phyloP scores from a whole-genome alignment of 2,888 invertebrate genomes.

The Scaptodrosophila latifasciaeformis region DNA sequence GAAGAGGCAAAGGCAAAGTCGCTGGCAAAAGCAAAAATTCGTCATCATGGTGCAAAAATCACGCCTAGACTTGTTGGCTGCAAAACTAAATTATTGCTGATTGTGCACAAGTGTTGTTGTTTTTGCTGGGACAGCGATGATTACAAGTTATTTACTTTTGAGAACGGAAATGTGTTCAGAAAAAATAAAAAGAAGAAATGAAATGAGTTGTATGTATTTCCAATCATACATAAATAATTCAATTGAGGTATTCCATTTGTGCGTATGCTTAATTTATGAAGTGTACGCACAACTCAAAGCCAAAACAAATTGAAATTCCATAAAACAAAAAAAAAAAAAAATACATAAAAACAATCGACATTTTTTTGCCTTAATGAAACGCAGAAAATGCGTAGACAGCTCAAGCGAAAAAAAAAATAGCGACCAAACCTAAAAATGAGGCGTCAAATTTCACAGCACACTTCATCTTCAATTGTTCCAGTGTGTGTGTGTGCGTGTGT shows the following conservation, averaged over 20 bases:
- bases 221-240: neutral
- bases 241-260: neutral
- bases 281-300: neutral
- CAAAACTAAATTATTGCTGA: constrained; percentile 50
- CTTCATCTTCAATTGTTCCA: neutral
- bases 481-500: no score
- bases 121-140: constrained; percentile 12
- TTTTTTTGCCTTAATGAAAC: neutral
- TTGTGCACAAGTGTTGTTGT: constrained; percentile 32
- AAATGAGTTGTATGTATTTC: neutral
- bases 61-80: constrained; percentile 54
- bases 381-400: neutral
- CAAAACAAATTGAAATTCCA: neutral
- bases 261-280: neutral
- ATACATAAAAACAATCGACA: no score
- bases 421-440: neutral
- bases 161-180: neutral
- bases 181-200: neutral
- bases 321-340: neutral
- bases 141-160: constrained; percentile 1
- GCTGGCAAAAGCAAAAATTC: constrained; percentile 2
- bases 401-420: neutral
- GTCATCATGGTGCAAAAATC: constrained; percentile 35
- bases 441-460: constrained; percentile 1
- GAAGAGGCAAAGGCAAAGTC: neutral